Percentiles rank a stretch among this genome's conserved stretches.
phyloP scores from a whole-genome alignment of 1,140 invertebrate species.

The Nebria ingens region DNA sequence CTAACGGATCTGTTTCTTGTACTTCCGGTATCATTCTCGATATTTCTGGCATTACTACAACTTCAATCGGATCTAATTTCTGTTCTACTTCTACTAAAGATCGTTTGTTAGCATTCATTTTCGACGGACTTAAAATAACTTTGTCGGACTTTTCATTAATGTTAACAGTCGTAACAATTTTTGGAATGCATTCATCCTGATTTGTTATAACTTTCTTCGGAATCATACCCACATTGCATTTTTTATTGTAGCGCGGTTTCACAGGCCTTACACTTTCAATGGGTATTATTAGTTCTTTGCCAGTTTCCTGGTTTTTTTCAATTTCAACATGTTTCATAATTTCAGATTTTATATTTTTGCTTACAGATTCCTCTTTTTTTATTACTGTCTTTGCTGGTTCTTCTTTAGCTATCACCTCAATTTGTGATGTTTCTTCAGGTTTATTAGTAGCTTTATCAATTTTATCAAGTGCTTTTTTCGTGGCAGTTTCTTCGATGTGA shows the following conservation, averaged over 20 bases:
- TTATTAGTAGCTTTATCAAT: not conserved
- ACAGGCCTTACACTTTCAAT: not conserved
- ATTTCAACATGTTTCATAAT: not conserved
- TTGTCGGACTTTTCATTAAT: slow-evolving; percentile 13
- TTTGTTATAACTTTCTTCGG: slow-evolving; percentile 13
- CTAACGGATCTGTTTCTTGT: not conserved
- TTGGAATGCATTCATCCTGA: slow-evolving; percentile 13
- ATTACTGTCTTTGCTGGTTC: not conserved
- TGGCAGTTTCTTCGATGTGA: not conserved
- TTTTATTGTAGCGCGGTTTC: slow-evolving; percentile 16
- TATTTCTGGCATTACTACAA: not conserved
- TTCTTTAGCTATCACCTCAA: not conserved
- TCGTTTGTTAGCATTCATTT: slow-evolving; percentile 22
- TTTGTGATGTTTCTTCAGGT: not conserved
- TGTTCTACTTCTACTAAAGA: slow-evolving; percentile 13
- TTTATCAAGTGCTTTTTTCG: not conserved
- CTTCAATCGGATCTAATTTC: not conserved
- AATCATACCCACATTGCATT: slow-evolving; percentile 19
- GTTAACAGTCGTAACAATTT: slow-evolving; percentile 14
- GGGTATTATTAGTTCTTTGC: not conserved
- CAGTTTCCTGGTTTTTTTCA: not conserved
- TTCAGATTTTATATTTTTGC: not conserved
- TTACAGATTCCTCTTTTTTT: not conserved
- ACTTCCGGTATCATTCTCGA: slow-evolving; percentile 7
- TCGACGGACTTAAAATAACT: slow-evolving; percentile 21